Evolutionary conservation across 1,140 invertebrate genomes (phyloP).

Genomic region (Andricus grossulariae): DNA sequence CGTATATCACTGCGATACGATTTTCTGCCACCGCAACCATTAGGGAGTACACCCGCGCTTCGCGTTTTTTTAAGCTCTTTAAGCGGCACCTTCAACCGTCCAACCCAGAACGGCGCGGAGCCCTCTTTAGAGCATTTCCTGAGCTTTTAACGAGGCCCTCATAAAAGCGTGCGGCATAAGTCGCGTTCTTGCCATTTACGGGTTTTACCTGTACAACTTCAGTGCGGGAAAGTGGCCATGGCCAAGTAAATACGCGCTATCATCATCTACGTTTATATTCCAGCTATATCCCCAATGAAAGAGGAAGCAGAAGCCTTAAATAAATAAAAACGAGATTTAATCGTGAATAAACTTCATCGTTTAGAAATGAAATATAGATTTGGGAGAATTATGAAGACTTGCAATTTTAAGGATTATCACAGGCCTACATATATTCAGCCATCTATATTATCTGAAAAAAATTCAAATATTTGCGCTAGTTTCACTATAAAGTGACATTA

Average conservation of each 20-base stretch:
- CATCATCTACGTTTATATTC: neutral
- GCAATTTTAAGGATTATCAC: too few species aligned
- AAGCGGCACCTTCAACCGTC: constrained; percentile 50
- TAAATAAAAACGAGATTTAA: too few species aligned
- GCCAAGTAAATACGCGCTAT: neutral
- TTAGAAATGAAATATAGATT: too few species aligned
- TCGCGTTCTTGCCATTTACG: constrained; percentile 25
- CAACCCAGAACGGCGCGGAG: constrained; percentile 30
- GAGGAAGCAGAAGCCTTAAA: too few species aligned
- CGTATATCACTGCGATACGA: constrained; percentile 40
- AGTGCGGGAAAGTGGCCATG: neutral
- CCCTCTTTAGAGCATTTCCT: constrained; percentile 60
- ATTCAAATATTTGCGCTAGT: too few species aligned
- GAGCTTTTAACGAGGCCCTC: constrained; percentile 64
- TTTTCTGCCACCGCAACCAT: constrained; percentile 54
- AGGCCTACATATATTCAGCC: too few species aligned
- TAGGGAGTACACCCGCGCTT: constrained; percentile 55
- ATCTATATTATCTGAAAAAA: too few species aligned
- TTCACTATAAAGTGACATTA: too few species aligned
- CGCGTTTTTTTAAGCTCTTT: constrained; percentile 58
- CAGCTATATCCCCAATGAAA: too few species aligned
- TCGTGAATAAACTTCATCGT: too few species aligned
- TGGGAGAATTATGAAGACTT: too few species aligned
- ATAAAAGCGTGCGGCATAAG: constrained; percentile 46
- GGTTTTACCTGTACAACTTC: constrained; percentile 8